Evolutionary conservation across 2,888 invertebrate genomes (phyloP).

Genomic region (Brachylomia viminalis): DNA sequence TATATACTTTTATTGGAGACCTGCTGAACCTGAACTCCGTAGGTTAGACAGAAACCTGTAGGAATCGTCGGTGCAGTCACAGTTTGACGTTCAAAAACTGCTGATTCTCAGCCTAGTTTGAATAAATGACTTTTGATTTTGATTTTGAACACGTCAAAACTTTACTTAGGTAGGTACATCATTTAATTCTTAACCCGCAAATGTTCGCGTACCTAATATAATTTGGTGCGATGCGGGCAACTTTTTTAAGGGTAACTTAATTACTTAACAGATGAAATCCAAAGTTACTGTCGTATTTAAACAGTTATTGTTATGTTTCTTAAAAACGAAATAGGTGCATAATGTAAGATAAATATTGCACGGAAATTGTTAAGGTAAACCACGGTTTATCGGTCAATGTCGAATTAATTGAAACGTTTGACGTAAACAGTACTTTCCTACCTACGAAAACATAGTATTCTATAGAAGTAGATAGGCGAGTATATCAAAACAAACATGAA

Average conservation of each 20-base stretch:
- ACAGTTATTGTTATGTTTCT: constrained; percentile 11
- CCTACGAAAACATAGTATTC: constrained; percentile 15
- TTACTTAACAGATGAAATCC: constrained; percentile 10
- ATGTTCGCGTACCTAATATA: not conserved
- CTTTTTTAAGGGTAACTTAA: constrained; percentile 17
- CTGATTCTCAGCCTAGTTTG: no score
- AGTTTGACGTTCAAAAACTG: no score
- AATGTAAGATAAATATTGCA: constrained; percentile 15
- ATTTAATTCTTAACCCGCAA: constrained; percentile 20
- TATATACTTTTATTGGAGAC: no score
- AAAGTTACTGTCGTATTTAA: not conserved
- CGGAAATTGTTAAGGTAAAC: constrained; percentile 34
- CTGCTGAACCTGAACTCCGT: no score
- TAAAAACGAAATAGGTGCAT: not conserved
- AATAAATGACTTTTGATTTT: no score
- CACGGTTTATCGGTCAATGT: constrained; percentile 48
- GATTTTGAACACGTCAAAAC: constrained; percentile 13
- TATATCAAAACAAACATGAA: constrained; percentile 15
- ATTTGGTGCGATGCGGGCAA: not conserved
- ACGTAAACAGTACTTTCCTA: constrained; percentile 37
- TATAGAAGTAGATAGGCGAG: not conserved
- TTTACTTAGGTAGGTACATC: no score
- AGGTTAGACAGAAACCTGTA: constrained; percentile 2
- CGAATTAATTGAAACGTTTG: constrained; percentile 47
- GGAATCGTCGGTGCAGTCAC: not conserved